Percentiles rank a stretch among this genome's conserved stretches.
Evolutionary conservation across 2,797 vertebrate genomes (phyloP).

Genomic region (Acanthiza pusilla): DNA sequence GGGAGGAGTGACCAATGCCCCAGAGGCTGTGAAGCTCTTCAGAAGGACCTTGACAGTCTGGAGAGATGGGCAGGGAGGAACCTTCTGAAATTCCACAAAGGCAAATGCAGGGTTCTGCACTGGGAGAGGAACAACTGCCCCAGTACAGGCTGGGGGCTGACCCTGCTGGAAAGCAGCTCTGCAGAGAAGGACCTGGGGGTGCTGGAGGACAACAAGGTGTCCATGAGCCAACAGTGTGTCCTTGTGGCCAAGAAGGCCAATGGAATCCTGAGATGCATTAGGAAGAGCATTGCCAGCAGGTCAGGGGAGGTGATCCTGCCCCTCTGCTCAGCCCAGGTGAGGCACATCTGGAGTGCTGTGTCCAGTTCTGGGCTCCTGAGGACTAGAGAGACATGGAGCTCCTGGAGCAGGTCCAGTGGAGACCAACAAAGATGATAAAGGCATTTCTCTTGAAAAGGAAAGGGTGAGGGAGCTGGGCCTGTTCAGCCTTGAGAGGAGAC

Average conservation of each 20-base stretch:
- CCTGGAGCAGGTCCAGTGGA: background rate
- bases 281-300: background rate
- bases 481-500: background rate
- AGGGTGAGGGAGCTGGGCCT: background rate
- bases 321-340: background rate
- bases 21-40: background rate
- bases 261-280: background rate
- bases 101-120: background rate
- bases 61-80: background rate
- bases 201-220: background rate
- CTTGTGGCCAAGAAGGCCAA: background rate
- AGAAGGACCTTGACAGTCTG: background rate
- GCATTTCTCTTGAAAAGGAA: background rate
- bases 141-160: background rate
- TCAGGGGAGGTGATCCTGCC: background rate
- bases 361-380: background rate
- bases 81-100: background rate
- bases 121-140: background rate
- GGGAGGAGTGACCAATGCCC: background rate
- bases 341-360: background rate
- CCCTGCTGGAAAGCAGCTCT: background rate
- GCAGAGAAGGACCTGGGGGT: background rate
- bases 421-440: background rate
- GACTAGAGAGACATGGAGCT: background rate
- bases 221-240: background rate